Evolutionary conservation across 2,113 vertebrate species (phyloP).

Genomic region (Bubo bubo): DNA sequence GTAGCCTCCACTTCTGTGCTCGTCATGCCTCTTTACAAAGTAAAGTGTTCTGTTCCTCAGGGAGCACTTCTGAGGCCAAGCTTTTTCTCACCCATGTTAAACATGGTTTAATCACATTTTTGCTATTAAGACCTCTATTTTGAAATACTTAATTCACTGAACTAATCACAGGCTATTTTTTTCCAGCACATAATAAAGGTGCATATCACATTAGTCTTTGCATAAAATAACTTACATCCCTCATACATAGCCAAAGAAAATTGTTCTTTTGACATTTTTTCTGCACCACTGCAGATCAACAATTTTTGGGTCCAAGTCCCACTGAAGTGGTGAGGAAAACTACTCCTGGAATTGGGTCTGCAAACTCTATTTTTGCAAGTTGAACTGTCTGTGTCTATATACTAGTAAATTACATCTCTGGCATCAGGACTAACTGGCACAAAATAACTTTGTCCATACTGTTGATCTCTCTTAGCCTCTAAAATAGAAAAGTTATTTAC

Average conservation of each 20-base stretch:
- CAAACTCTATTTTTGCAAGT: background rate
- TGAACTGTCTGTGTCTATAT: background rate
- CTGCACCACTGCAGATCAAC: background rate
- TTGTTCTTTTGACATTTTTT: background rate
- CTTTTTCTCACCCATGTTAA: background rate
- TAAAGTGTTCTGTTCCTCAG: background rate
- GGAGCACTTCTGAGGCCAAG: background rate
- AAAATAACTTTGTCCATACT: background rate
- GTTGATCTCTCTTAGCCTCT: background rate
- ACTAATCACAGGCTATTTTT: background rate
- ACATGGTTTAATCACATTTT: background rate
- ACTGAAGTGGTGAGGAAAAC: background rate
- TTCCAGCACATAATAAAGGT: background rate
- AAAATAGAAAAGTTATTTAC: background rate
- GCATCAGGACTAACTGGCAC: background rate
- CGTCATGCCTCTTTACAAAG: background rate
- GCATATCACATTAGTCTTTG: background rate
- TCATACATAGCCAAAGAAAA: background rate
- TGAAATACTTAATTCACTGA: background rate
- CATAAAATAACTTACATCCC: background rate
- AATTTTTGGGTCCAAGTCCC: background rate
- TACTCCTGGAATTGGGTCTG: background rate
- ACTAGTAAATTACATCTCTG: background rate
- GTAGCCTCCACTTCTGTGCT: background rate
- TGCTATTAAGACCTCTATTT: background rate